phyloP scores from a whole-genome alignment of 37 sponge, comb jelly and placozoan genomes.

The Halisarca cf. caerulea region DNA sequence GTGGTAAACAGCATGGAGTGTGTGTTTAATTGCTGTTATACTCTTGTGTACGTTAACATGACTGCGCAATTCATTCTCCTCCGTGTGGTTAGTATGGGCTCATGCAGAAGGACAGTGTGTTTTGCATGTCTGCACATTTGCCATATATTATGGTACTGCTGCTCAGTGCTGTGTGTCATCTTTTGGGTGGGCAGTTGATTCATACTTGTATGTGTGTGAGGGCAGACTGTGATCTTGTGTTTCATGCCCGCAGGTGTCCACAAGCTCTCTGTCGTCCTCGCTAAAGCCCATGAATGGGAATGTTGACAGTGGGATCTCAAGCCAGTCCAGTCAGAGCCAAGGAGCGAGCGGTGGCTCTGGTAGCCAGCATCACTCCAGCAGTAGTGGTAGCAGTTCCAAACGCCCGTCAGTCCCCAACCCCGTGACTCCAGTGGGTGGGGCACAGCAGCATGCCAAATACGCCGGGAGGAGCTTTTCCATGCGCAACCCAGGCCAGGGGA shows the following conservation, averaged over 20 bases:
- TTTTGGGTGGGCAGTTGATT: too few relatives aligned
- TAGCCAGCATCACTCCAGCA: background rate
- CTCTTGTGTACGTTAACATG: too few relatives aligned
- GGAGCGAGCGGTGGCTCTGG: background rate
- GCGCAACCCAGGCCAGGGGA: constrained; percentile 50
- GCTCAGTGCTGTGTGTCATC: too few relatives aligned
- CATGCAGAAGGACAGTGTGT: too few relatives aligned
- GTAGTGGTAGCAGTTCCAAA: background rate
- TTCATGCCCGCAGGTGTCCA: background rate
- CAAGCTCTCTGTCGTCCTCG: constrained; percentile 1
- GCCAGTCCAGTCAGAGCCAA: constrained; percentile 11
- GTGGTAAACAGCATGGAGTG: too few relatives aligned
- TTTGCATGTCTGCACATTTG: too few relatives aligned
- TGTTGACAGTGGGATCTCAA: background rate
- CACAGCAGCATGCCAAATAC: constrained; percentile 15
- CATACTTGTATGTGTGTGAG: background rate
- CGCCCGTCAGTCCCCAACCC: background rate
- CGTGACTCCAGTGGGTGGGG: background rate
- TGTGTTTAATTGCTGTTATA: too few relatives aligned
- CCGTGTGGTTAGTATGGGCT: too few relatives aligned
- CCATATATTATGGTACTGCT: too few relatives aligned
- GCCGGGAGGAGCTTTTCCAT: constrained; percentile 66
- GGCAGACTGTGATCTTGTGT: background rate
- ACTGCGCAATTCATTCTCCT: too few relatives aligned
- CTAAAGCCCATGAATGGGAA: constrained; percentile 2